phyloP scores from a whole-genome alignment of 1,140 invertebrate species.

The Temnothorax curvispinosus region DNA sequence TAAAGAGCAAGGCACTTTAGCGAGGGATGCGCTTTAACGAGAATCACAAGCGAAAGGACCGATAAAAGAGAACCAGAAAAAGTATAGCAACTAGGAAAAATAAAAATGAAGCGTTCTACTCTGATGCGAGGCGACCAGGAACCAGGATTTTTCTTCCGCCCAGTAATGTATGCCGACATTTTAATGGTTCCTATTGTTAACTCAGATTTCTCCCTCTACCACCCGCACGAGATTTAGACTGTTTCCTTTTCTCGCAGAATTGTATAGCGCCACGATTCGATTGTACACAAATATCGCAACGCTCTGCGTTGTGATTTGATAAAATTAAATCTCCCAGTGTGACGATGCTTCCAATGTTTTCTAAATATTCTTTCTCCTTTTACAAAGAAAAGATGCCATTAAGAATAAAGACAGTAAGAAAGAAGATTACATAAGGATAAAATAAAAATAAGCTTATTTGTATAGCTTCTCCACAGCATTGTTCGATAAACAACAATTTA shows the following conservation, averaged over 20 bases:
- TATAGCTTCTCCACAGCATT: neutral
- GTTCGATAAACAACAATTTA: neutral
- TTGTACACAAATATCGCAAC: neutral
- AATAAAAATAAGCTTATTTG: neutral
- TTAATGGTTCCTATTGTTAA: conserved; percentile 8
- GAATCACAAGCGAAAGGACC: neutral
- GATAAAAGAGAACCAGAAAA: neutral
- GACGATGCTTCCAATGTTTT: neutral
- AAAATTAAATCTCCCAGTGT: neutral
- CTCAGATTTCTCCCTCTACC: neutral
- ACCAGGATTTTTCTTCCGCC: neutral
- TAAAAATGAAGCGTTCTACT: neutral
- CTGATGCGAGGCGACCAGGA: neutral
- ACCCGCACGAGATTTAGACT: neutral
- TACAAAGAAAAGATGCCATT: neutral
- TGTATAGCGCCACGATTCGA: neutral
- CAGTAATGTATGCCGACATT: neutral
- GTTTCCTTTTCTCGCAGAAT: neutral
- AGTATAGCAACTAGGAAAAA: neutral
- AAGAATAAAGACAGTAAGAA: neutral
- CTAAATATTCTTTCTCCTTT: neutral
- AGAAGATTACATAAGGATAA: neutral
- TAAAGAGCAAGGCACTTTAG: conserved; percentile 9
- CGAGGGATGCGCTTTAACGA: conserved; percentile 13
- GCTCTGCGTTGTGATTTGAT: neutral